Evolutionary conservation across 2,113 vertebrate genomes (phyloP).

Genomic region (Gallinago jamesoni): DNA sequence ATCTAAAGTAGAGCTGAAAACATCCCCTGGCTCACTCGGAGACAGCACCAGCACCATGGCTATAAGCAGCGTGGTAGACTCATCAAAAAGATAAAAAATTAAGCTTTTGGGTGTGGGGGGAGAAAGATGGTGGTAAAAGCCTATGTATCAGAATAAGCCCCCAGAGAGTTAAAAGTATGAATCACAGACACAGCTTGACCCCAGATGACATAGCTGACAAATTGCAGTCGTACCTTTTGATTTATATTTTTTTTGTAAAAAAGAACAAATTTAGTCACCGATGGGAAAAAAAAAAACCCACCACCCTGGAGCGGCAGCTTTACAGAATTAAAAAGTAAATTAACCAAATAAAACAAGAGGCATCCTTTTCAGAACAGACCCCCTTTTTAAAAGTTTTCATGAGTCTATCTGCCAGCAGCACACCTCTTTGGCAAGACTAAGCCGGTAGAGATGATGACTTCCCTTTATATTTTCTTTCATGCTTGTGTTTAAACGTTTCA

Average conservation of each 20-base stretch:
- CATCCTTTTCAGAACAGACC: background rate
- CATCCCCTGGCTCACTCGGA: background rate
- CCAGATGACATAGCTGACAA: background rate
- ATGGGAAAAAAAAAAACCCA: accelerated
- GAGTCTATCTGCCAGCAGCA: background rate
- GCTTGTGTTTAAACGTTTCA: background rate
- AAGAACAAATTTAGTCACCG: background rate
- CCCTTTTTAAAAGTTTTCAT: background rate
- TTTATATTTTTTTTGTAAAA: background rate
- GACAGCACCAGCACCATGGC: accelerated
- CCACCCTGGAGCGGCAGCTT: background rate
- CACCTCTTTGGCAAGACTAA: background rate
- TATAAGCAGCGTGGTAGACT: background rate
- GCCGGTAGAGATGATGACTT: background rate
- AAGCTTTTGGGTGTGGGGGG: accelerated
- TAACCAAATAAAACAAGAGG: background rate
- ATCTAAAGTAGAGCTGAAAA: background rate
- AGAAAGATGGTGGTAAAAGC: background rate
- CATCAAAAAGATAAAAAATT: background rate
- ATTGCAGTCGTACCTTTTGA: background rate
- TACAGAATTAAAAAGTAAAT: background rate
- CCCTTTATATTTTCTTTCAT: background rate
- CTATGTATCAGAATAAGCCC: background rate
- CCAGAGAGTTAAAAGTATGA: background rate
- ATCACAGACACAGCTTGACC: background rate